phyloP scores from a whole-genome alignment of 2,113 vertebrate genomes.

The Mystacornis crossleyi region DNA sequence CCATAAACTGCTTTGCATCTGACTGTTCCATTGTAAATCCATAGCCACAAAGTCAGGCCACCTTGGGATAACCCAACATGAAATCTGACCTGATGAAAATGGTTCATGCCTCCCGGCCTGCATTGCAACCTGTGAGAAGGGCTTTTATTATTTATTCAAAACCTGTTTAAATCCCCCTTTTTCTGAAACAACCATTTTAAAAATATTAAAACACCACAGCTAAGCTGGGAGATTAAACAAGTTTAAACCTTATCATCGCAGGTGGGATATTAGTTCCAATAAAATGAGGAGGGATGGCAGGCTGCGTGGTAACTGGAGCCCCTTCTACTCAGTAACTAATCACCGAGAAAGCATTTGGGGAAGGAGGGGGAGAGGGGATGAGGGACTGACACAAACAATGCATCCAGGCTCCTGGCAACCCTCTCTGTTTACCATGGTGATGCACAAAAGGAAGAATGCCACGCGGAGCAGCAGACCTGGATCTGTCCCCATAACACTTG shows the following conservation, averaged over 20 bases:
- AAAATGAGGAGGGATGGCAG: slow-evolving; percentile 47
- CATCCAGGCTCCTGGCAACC: slow-evolving; percentile 61
- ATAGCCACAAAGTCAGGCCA: slow-evolving; percentile 52
- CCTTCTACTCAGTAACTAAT: slow-evolving; percentile 63
- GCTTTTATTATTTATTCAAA: slow-evolving; percentile 69
- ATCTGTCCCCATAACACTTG: slow-evolving; percentile 32
- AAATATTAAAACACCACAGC: slow-evolving; percentile 69
- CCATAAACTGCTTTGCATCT: slow-evolving; percentile 57
- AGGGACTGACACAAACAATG: slow-evolving; percentile 37
- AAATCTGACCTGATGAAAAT: slow-evolving; percentile 63
- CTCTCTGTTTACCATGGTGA: slow-evolving; percentile 63
- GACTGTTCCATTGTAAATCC: slow-evolving; percentile 54
- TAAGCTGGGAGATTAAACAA: slow-evolving; percentile 74
- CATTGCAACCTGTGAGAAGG: slow-evolving; percentile 51
- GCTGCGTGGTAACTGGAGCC: slow-evolving; percentile 61
- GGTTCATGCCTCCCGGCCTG: slow-evolving; percentile 49
- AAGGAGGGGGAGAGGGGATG: slow-evolving; percentile 39
- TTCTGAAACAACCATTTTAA: slow-evolving; percentile 67
- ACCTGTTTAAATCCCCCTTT: slow-evolving; percentile 66
- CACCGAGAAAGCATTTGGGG: slow-evolving; percentile 64
- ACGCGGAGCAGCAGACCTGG: neutral
- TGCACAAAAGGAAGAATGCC: slow-evolving; percentile 47
- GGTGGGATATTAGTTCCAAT: slow-evolving; percentile 68
- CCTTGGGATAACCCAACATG: slow-evolving; percentile 54
- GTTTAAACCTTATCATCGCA: slow-evolving; percentile 65